phyloP scores from a whole-genome alignment of 2,888 invertebrate species.

The Thereva unica region DNA sequence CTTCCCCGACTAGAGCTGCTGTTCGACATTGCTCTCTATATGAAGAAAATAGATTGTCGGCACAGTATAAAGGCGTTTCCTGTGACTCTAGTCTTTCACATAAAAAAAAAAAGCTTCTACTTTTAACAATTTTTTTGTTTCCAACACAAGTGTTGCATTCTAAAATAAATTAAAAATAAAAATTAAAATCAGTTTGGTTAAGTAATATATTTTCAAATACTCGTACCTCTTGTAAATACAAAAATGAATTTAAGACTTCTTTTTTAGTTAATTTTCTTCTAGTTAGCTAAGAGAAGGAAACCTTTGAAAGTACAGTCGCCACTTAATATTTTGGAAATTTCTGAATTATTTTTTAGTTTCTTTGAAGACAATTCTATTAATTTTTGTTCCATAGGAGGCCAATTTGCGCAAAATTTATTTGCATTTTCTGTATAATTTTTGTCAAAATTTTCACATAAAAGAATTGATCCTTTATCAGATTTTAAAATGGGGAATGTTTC shows the following conservation, averaged over 20 bases:
- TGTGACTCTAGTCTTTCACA: too few species aligned
- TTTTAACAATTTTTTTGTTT: too few species aligned
- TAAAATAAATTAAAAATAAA: too few species aligned
- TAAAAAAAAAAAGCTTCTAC: too few species aligned
- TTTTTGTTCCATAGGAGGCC: neutral
- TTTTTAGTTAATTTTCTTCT: slow-evolving; percentile 6
- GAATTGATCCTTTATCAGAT: slow-evolving; percentile 7
- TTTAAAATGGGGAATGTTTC: neutral
- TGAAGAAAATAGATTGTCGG: too few species aligned
- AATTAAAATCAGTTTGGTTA: too few species aligned
- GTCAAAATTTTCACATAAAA: neutral
- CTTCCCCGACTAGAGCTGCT: too few species aligned
- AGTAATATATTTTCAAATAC: too few species aligned
- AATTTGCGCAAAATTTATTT: neutral
- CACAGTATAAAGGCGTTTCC: too few species aligned
- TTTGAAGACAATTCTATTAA: neutral
- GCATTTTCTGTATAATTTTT: neutral
- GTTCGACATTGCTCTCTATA: too few species aligned
- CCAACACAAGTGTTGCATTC: too few species aligned
- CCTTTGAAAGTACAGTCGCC: slow-evolving; percentile 5
- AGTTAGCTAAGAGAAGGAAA: slow-evolving; percentile 6
- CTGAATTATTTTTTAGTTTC: neutral
- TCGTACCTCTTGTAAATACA: too few species aligned
- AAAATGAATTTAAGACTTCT: neutral
- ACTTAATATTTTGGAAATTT: slow-evolving; percentile 1